Conservation (phyloP, 2,113 vertebrate species). For the Brienomyrus brachyistius region DNA sequence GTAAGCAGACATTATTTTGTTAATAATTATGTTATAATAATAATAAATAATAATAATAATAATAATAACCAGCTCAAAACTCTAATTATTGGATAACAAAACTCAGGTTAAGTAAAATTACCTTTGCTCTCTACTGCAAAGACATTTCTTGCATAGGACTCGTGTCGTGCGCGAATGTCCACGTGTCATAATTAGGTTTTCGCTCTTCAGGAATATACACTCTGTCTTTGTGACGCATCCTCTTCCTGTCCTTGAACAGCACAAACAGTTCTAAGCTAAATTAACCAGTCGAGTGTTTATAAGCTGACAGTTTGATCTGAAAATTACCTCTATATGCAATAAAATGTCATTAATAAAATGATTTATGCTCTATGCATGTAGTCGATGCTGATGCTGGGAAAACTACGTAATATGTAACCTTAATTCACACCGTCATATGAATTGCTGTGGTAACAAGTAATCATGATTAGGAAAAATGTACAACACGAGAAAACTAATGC, state of each 20-base stretch:
- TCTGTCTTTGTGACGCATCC: constrained; percentile 29
- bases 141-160: no score
- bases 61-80: no score
- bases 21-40: neutral
- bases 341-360: neutral
- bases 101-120: constrained; percentile 46
- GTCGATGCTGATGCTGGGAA: neutral
- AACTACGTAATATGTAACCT: neutral
- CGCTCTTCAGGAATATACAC: constrained; percentile 48
- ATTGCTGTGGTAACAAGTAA: neutral
- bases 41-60: no score
- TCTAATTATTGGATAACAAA: neutral
- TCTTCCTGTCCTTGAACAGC: constrained; percentile 28
- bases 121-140: constrained; percentile 47
- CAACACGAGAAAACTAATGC: neutral
- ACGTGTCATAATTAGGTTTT: constrained; percentile 57
- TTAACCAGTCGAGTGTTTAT: constrained; percentile 22
- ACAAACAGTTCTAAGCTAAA: neutral
- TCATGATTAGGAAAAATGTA: neutral
- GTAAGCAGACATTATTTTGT: neutral
- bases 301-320: constrained; percentile 33
- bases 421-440: neutral
- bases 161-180: constrained; percentile 60
- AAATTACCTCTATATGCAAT: constrained; percentile 17
- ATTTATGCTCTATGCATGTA: neutral